Evolutionary conservation across 2,113 vertebrate genomes (phyloP).

Genomic region (Hydrochoerus hydrochaeris): DNA sequence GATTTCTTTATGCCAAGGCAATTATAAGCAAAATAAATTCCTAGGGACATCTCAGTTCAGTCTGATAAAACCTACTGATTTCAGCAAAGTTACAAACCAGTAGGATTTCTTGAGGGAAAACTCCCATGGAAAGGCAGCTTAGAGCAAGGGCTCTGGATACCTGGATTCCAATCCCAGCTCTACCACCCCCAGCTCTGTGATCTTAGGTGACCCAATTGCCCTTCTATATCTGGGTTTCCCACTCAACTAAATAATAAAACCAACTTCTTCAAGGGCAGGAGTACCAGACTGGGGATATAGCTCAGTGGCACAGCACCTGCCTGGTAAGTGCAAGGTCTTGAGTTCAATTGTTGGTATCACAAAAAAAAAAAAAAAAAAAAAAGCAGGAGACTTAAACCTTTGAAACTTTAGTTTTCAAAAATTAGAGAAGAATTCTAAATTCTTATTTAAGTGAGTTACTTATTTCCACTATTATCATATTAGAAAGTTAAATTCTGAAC

Average conservation of each 20-base stretch:
- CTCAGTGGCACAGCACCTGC: too few species aligned
- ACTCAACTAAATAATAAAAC: background rate
- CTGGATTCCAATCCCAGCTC: background rate
- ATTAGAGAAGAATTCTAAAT: background rate
- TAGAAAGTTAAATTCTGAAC: background rate
- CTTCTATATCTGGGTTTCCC: background rate
- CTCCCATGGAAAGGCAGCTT: rapidly evolving
- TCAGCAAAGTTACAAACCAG: background rate
- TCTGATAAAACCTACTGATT: background rate
- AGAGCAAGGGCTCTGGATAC: background rate
- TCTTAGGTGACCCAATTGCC: background rate
- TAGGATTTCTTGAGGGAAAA: background rate
- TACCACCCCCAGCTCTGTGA: background rate
- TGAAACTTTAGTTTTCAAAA: background rate
- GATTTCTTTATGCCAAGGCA: background rate
- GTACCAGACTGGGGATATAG: too few species aligned
- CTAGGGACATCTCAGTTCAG: background rate
- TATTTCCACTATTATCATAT: background rate
- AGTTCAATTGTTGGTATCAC: too few species aligned
- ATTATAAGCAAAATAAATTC: background rate
- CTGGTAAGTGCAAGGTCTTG: too few species aligned
- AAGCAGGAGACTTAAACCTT: background rate
- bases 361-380: too few species aligned
- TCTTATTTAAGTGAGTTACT: background rate
- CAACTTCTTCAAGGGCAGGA: background rate